phyloP scores from a whole-genome alignment of 2,888 invertebrate species.

The Lypha dubia region DNA sequence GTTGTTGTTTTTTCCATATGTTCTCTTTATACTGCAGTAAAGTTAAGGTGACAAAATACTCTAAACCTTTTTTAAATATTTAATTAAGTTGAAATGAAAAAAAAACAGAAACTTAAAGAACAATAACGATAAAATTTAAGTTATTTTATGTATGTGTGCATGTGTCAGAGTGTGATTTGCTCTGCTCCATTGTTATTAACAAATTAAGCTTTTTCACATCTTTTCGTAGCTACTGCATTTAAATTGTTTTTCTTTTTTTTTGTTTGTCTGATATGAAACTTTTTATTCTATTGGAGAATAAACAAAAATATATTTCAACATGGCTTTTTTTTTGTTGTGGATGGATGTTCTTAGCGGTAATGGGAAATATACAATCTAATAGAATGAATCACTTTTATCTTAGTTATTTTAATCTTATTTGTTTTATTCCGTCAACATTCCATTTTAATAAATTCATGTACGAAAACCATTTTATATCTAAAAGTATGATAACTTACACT shows the following conservation, averaged over 20 bases:
- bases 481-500: constrained; percentile 33
- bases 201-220: constrained; percentile 75
- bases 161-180: constrained; percentile 9
- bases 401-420: constrained; percentile 43
- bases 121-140: constrained; percentile 52
- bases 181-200: constrained; percentile 58
- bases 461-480: constrained; percentile 26
- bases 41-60: constrained; percentile 66
- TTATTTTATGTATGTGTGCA: constrained; percentile 10
- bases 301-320: constrained; percentile 33
- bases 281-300: constrained; percentile 1
- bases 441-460: not conserved
- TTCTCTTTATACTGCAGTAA: constrained; percentile 63
- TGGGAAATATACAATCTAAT: not conserved
- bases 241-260: not conserved
- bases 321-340: constrained; percentile 14
- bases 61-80: constrained; percentile 66
- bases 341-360: constrained; percentile 1
- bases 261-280: not conserved
- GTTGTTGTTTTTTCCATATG: not conserved
- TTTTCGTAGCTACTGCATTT: constrained; percentile 73
- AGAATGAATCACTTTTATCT: constrained; percentile 6
- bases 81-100: constrained; percentile 49
- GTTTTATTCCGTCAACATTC: constrained; percentile 34
- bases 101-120: constrained; percentile 24